Evolutionary conservation across 2,797 vertebrate species (phyloP).

Genomic region (Semotilus atromaculatus): DNA sequence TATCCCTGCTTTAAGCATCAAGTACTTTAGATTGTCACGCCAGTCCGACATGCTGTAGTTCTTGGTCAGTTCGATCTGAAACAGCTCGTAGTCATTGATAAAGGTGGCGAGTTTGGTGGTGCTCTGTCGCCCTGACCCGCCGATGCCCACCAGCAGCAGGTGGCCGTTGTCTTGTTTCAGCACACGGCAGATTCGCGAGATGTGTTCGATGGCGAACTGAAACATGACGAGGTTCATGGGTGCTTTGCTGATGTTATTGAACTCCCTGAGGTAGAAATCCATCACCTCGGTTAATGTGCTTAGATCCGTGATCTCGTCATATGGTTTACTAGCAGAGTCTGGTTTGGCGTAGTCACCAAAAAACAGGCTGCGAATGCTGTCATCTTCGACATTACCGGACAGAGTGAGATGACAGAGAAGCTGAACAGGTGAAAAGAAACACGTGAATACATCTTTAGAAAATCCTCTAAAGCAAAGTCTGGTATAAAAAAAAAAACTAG

Average conservation of each 20-base stretch:
- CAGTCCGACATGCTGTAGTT: conserved; percentile 85
- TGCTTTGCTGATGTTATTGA: conserved; percentile 89
- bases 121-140: conserved; percentile 90
- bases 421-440: conserved; percentile 66
- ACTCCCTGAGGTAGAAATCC: conserved; percentile 90
- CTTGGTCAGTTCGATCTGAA: conserved; percentile 91
- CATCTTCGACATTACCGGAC: conserved; percentile 82
- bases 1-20: conserved; percentile 88
- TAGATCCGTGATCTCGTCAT: conserved; percentile 90
- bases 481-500: not conserved
- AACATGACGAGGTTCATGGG: conserved; percentile 95
- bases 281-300: conserved; percentile 79
- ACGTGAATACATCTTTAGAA: not conserved
- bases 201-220: conserved; percentile 91
- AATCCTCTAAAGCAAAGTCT: not conserved
- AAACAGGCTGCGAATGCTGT: conserved; percentile 87
- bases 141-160: conserved; percentile 87
- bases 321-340: conserved; percentile 76
- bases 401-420: conserved; percentile 84
- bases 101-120: conserved; percentile 87
- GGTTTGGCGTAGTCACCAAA: conserved; percentile 89
- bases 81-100: conserved; percentile 87
- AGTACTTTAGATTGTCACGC: conserved; percentile 88
- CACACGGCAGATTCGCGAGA: conserved; percentile 92
- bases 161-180: conserved; percentile 92